phyloP scores from a whole-genome alignment of 2,113 vertebrate species.

The Sigmodon hispidus region DNA sequence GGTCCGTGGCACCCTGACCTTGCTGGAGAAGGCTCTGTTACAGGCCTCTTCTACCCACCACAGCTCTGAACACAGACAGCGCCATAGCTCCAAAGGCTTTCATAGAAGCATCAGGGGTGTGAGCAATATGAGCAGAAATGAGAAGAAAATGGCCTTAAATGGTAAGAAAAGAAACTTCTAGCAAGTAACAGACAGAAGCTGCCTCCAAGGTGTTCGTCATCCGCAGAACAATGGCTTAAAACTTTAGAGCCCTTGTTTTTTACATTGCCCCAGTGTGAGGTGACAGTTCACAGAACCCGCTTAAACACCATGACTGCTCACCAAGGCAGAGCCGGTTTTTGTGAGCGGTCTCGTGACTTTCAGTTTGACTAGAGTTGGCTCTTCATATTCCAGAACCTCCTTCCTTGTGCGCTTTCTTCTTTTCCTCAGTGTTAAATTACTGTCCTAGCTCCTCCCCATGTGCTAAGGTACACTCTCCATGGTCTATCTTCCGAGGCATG shows the following conservation, averaged over 20 bases:
- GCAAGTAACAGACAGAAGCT: background rate
- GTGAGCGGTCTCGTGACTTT: background rate
- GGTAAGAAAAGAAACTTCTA: background rate
- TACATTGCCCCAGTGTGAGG: background rate
- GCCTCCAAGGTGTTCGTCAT: background rate
- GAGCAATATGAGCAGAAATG: background rate
- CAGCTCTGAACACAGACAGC: constrained; percentile 5
- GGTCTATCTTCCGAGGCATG: background rate
- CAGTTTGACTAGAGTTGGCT: background rate
- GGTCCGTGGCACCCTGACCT: background rate
- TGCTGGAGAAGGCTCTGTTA: background rate
- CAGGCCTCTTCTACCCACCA: background rate
- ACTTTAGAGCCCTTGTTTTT: background rate
- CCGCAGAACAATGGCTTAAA: background rate
- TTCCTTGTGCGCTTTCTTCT: background rate
- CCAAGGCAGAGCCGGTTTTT: background rate
- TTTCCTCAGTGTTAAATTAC: background rate
- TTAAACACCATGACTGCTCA: background rate
- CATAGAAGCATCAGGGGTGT: background rate
- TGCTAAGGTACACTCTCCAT: background rate
- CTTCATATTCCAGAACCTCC: background rate
- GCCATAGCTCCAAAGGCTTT: background rate
- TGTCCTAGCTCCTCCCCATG: background rate
- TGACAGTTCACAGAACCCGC: background rate
- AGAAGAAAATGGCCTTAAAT: background rate